Conservation (phyloP, 2,888 invertebrate species). For the Lepidocyrtinus sp. region DNA sequence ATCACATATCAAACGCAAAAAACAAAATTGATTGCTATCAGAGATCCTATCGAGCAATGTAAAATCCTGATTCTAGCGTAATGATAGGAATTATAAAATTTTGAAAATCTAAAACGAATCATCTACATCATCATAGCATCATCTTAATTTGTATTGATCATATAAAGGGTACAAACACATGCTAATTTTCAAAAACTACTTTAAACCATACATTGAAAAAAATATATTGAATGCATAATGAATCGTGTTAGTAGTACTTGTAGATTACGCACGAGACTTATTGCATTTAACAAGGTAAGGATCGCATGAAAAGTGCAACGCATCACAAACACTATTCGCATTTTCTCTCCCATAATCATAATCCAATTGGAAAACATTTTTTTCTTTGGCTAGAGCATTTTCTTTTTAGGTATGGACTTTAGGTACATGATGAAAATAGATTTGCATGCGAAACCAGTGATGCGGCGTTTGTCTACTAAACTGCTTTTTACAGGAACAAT, state of each 20-base stretch:
- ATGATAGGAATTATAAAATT: too few species aligned
- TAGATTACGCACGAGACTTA: not conserved
- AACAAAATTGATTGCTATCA: too few species aligned
- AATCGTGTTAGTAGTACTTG: not conserved
- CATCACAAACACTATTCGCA: not conserved
- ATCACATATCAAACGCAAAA: too few species aligned
- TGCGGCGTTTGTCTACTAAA: not conserved
- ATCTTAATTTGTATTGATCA: too few species aligned
- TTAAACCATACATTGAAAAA: too few species aligned
- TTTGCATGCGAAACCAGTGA: not conserved
- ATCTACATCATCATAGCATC: too few species aligned
- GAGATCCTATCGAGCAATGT: too few species aligned
- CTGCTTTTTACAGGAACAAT: not conserved
- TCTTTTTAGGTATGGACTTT: too few species aligned
- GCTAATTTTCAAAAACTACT: too few species aligned
- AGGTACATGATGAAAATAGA: not conserved
- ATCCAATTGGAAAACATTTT: not conserved
- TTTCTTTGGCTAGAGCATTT: not conserved
- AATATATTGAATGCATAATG: not conserved
- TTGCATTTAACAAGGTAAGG: not conserved
- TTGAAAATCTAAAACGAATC: too few species aligned
- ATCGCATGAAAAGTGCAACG: not conserved
- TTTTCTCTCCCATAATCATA: not conserved
- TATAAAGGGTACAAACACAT: too few species aligned
- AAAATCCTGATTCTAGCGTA: too few species aligned